Conservation (phyloP, 2,888 invertebrate species). For the Tenodera sinensis region DNA sequence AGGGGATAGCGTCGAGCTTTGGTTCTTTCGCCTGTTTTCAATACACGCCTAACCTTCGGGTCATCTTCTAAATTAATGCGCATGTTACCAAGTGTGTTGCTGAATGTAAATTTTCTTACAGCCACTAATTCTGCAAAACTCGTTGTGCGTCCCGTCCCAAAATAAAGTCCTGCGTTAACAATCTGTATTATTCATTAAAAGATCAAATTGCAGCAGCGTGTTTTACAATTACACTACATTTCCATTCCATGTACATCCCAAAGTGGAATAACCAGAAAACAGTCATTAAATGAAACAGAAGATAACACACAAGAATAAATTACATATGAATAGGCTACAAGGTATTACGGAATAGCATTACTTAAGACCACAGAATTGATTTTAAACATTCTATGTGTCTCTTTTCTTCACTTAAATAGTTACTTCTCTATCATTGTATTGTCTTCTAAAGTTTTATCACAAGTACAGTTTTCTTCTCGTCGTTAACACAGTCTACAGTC, state of each 20-base stretch:
- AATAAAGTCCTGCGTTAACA: not conserved
- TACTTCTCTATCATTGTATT: too few species aligned
- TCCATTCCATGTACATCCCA: not conserved
- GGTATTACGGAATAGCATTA: too few species aligned
- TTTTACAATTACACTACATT: not conserved
- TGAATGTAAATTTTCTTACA: not conserved
- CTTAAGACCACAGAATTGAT: too few species aligned
- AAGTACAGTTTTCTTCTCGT: too few species aligned
- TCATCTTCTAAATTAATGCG: not conserved
- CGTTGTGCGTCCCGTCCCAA: not conserved
- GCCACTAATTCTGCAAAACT: not conserved
- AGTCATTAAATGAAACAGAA: too few species aligned
- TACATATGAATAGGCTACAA: too few species aligned
- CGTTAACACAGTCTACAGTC: too few species aligned
- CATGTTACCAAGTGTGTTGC: not conserved
- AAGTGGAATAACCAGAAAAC: not conserved
- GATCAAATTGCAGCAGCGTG: not conserved
- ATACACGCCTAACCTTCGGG: not conserved
- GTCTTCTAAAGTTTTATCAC: too few species aligned
- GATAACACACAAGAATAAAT: too few species aligned
- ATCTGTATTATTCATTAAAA: not conserved
- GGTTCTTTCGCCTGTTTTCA: not conserved
- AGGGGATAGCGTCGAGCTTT: not conserved
- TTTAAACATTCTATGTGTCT: too few species aligned
- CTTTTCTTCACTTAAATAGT: too few species aligned